Base-by-base conservation (phyloP, 2,797 vertebrate genomes). In the Pagetopsis macropterus region DNA sequence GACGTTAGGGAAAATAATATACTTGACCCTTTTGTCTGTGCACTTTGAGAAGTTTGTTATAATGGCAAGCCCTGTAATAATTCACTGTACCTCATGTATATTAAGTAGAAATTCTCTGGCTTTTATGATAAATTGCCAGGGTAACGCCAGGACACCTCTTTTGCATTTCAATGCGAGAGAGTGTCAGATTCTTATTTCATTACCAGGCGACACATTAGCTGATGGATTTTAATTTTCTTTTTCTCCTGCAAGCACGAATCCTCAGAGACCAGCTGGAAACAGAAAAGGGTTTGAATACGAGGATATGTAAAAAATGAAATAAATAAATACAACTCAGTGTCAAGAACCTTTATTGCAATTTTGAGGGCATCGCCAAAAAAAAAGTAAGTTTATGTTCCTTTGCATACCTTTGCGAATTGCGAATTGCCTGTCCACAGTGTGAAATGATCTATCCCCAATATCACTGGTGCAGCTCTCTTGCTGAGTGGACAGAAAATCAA, bases 151-250 rank as follows among this genome's bases (percentile, higher is more conserved):
- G 95, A 96, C 96, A 96, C 94, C 96, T 96, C 94, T 94, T 97
- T 97, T 96, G 96, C 96, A 97, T 97, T 97, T 97, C 96, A 97
- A 96, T 97, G 93, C 93, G 79, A 85, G 93, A 92, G 87, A 94
- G 93, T 97, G 96, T 97, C 96, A 97, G 95, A 96, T 96, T 96
- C 95, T 96, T 97, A 96, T 97, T 97, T 96, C 95, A 96, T 97
- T 97, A 97, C 94, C 93, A 74, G 90, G 89, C 88, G 88, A 96
- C 95, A 97, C 95, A 97, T 97, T 97, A 97, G 96, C 95, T 95
- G 95, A 96, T 84, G 93, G 94, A 95, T 96, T 96, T 96, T 96
- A 97, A 97, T 97, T 97, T 97, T 91, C 94, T 95, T 93, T 92
- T 93, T 88, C 73, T 68, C 65, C 62, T 82, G 78, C 89, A 86